Conservation (phyloP, 2,888 invertebrate genomes). For the Tetramorium bicarinatum region DNA sequence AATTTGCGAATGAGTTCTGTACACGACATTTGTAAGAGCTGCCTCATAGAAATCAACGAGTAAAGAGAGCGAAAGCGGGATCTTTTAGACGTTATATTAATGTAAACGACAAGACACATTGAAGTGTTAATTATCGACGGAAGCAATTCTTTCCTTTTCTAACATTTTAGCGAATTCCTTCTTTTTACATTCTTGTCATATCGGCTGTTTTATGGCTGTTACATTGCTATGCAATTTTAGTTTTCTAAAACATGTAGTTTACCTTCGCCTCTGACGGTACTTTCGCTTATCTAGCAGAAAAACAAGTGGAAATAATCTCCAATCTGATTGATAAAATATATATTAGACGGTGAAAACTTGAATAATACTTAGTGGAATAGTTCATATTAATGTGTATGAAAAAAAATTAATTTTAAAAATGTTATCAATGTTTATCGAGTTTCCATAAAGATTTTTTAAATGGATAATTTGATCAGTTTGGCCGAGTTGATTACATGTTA, state of each 20-base stretch:
- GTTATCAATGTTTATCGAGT: background rate
- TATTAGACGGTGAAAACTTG: background rate
- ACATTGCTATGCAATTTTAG: background rate
- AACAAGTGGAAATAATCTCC: conserved; percentile 26
- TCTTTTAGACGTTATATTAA: conserved; percentile 5
- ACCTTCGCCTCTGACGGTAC: background rate
- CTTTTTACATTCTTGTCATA: background rate
- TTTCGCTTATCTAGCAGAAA: conserved; percentile 17
- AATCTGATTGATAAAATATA: background rate
- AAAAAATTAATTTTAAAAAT: conserved; percentile 2
- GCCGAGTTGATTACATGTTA: background rate
- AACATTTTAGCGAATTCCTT: conserved; percentile 16
- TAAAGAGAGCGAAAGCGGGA: conserved; percentile 3
- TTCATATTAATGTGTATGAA: background rate
- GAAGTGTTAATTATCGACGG: conserved; percentile 11
- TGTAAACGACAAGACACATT: background rate
- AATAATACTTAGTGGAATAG: background rate
- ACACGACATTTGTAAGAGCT: background rate
- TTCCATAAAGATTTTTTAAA: background rate
- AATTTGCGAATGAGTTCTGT: conserved; percentile 8
- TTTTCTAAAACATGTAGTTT: conserved; percentile 8
- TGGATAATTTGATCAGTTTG: background rate
- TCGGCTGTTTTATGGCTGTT: background rate
- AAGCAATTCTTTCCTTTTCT: background rate
- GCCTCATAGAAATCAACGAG: conserved; percentile 4